Base-by-base conservation (phyloP, 2,113 vertebrate genomes). In the rabbit (Oryctolagus cuniculus) region DNA sequence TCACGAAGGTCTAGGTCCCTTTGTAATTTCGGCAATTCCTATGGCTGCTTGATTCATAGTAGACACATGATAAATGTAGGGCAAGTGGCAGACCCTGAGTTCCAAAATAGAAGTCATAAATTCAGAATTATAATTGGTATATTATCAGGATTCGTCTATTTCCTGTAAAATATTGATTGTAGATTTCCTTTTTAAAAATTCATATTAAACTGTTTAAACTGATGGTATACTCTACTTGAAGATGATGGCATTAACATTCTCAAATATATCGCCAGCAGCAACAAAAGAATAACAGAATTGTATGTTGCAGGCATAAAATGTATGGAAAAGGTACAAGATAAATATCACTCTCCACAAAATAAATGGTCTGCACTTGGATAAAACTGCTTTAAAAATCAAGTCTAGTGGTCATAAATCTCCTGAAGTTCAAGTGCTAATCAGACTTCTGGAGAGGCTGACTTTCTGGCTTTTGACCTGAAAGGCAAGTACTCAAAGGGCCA, bases 321-420 rank as follows among this genome's bases (percentile, higher is more conserved):
- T 31, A 67, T 17, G 4, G 78, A 51, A 58, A 90, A 34, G 17
- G 27, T 55, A 3, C 55, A 93, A 88, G 95, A 83, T 75, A 93
- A 88, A 84, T 83, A 96, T 88, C 77, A 85, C 11, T 51, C 79
- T 55, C 95, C 67, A 25, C 29, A 24, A 66, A 70, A 51, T 90
- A 97, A 96, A 97, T 81, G 74, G 38, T 84, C 11, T 84, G 75
- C 51, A 91, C 74, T 88, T 53, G 24, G 93, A 95, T 29, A 95
- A 96, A 78, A 95, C 72, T 64, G 75, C 61, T 61, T 82, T 94
- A 34, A 95, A 98, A 97, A 94, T 96, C 92, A 95, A 97, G 91
- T 34, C 38, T 5, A 73, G 8, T 27, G 72, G 90, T 95, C 58
- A 93, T 89, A 86, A 85, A 89, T 97, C 92, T 93, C 90, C 95